Base-by-base conservation (phyloP, 2,113 vertebrate species). In the Brachionichthys hirsutus region DNA sequence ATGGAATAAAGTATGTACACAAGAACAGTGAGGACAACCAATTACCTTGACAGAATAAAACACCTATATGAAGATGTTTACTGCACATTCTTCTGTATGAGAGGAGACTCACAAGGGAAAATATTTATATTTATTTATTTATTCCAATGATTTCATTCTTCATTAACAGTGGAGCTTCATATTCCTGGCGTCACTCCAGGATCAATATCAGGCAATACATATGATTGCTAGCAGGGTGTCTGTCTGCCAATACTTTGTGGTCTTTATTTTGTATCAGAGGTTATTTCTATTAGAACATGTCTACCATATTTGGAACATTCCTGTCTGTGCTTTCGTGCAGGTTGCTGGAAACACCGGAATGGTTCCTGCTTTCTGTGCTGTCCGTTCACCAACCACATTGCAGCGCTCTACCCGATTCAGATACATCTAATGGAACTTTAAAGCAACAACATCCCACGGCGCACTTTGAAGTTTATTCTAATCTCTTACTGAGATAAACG, bases 191-290 rank as follows among this genome's bases (percentile, higher is more conserved):
- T 24, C 4, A n/a, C 34, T 60, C 72, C 76, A 68, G 48, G 75
- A 78, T 82, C 73, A 24, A 83, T 87, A 77, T 30, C 44, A 44
- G 52, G 85, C 70, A 78, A 77, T 70, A 72, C 64, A 77, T 57
- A 81, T 38, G 54, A 82, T 69, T 63, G 73, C 72, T 67, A 50
- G 17, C 47, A 61, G 41, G 44, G 15, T 38, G 52, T 18, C 15
- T 54, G 20, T 55, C 55, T n/a, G 9, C 20, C 45, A 42, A 24
- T 10, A 40, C 38, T 69, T 72, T 44, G 20, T 54, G 70, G 54
- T 66, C 59, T 36, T 20, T 41, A 19, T 55, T 41, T 53, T 13
- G 0, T 12, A 45, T 16, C 16, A 46, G 51, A 54, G 15, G 20
- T 49, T 38, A 1, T 54, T 15, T 18, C 18, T 10, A 9, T 6